phyloP scores from a whole-genome alignment of 2,797 vertebrate species.

The Typhlichthys subterraneus region DNA sequence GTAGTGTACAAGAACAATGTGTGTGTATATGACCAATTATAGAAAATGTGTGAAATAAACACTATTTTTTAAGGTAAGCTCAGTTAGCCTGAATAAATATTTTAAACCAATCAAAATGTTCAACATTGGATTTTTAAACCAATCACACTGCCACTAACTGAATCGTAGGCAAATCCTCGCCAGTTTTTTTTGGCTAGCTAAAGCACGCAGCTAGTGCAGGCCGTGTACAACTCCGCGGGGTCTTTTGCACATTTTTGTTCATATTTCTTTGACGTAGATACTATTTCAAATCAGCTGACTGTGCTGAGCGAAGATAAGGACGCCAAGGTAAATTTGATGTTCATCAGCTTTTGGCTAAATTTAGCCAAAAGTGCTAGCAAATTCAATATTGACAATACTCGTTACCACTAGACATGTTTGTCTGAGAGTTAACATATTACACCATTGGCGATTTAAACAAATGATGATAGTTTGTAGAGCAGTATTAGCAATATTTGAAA shows the following conservation, averaged over 20 bases:
- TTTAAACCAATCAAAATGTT: conserved; percentile 57
- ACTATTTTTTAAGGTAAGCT: no score
- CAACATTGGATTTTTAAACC: conserved; percentile 25
- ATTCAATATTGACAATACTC: conserved; percentile 15
- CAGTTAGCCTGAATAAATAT: no score
- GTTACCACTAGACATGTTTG: no score
- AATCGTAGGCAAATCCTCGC: conserved; percentile 16
- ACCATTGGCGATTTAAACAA: no score
- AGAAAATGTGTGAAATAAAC: no score
- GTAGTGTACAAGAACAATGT: no score
- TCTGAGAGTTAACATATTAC: no score
- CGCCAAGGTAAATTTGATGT: conserved; percentile 57
- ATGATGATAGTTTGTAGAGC: no score
- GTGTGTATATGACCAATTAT: no score
- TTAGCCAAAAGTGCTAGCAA: conserved; percentile 54
- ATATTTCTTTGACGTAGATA: conserved; percentile 23
- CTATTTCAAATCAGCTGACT: conserved; percentile 9
- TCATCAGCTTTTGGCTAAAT: conserved; percentile 24
- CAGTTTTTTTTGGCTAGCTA: conserved; percentile 16
- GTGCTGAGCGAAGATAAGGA: conserved; percentile 6
- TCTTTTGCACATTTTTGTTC: neutral
- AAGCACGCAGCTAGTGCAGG: conserved; percentile 47
- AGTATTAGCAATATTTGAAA: no score
- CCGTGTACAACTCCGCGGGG: conserved; percentile 18
- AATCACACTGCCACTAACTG: conserved; percentile 48